Conservation (phyloP, 2,888 invertebrate species). For the Dryocosmus kuriphilus region DNA sequence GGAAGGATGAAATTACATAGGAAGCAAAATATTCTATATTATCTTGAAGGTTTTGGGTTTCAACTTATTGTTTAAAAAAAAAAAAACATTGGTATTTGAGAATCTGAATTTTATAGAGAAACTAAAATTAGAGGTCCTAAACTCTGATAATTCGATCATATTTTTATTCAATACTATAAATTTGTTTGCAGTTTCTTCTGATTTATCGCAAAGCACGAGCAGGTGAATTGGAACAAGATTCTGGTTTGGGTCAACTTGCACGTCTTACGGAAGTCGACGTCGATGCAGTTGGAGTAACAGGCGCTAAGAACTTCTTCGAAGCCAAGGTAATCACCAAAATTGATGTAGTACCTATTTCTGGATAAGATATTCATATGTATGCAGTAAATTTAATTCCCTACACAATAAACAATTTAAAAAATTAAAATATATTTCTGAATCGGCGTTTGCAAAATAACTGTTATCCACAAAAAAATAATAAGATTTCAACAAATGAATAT, state of each 20-base stretch:
- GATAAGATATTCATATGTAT: not conserved
- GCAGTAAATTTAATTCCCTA: constrained; percentile 35
- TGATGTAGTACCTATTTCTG: not conserved
- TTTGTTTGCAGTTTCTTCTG: constrained; percentile 81
- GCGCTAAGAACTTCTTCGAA: constrained; percentile 97
- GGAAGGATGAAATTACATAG: too few species aligned
- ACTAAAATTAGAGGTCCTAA: not conserved
- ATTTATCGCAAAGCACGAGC: constrained; percentile 94
- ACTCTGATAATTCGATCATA: not conserved
- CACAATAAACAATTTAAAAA: not conserved
- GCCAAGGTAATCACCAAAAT: constrained; percentile 83
- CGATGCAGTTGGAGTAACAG: constrained; percentile 95
- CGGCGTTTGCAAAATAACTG: too few species aligned
- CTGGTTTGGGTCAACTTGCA: constrained; percentile 92
- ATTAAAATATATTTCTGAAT: not conserved
- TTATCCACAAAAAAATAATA: too few species aligned
- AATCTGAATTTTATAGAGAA: not conserved
- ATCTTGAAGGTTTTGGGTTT: too few species aligned
- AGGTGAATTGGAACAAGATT: constrained; percentile 92
- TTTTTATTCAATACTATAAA: not conserved
- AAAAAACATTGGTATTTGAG: not conserved
- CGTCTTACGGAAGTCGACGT: constrained; percentile 94
- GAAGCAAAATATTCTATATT: too few species aligned
- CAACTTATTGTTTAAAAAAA: too few species aligned
- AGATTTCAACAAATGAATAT: too few species aligned